Evolutionary conservation across 2,888 invertebrate genomes (phyloP), one percentile per base, ranked within the genome.

Genomic region (Athalia cordata): DNA sequence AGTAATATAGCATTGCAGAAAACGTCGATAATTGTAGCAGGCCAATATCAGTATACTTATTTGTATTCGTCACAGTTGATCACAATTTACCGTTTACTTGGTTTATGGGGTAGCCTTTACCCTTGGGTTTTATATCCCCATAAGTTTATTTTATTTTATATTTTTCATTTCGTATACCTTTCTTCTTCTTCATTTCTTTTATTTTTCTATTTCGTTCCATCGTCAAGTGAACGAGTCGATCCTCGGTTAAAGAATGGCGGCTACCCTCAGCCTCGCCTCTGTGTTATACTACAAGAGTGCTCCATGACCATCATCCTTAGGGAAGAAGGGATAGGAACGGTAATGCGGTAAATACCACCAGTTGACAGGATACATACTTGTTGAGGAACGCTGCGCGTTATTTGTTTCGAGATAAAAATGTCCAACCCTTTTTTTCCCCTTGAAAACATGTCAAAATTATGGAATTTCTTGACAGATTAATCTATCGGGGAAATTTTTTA

Each of bases 261-360:
- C 67, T 47, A 52, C 52, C n/a, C 67, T 52, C 15, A 52, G 52
- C 57, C 59, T 45, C 57, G 72, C 43, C 59, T 72, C 72, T 11
- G 72, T 57, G 72, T 59, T 72, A 47, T 72, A 47, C 72, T 72
- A 47, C 47, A 57, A 59, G 72, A 72, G 72, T 72, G 59, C 72
- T 59, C 57, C 47, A 72, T 72, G 72, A 72, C 72, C 72, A 59
- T 43, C 72, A 59, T 59, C 72, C 72, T 47, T 68, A n/a, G 45
- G 55, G 72, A n/a, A 57, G 50, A 43, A 29, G 57, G 47, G 29
- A 29, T 29, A 29, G 29, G 29, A 29, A 29, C 29, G 29, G 29
- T 29, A 59, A 47, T 57, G 72, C 72, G n/a, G 57, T 72, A 72
- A 72, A 72, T 72, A 72, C 57, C 72, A 59, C 47, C 45, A 13